Percentiles rank a stretch among this genome's conserved stretches.
phyloP scores from a whole-genome alignment of 2,113 vertebrate species.

The Choloepus hoffmanni region DNA sequence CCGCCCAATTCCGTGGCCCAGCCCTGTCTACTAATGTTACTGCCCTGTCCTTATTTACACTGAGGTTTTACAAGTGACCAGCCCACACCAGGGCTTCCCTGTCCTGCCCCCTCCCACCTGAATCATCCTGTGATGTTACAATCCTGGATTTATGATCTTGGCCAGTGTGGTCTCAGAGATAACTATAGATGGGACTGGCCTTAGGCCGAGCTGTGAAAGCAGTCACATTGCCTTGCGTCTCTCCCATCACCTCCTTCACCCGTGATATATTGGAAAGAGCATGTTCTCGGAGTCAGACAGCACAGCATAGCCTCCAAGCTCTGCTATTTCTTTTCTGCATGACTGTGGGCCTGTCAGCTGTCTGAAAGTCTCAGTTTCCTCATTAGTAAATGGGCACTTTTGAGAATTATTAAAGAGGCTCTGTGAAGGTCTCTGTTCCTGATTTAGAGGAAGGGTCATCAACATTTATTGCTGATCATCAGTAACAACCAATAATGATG shows the following conservation, averaged over 20 bases:
- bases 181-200: neutral
- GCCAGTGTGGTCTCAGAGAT: slow-evolving; percentile 46
- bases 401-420: neutral
- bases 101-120: slow-evolving; percentile 59
- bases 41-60: slow-evolving; percentile 76
- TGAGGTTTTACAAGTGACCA: slow-evolving; percentile 70
- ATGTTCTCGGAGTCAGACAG: neutral
- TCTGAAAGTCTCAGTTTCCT: neutral
- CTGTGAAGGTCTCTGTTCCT: neutral
- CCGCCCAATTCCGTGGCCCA: slow-evolving; percentile 57
- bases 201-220: neutral
- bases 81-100: slow-evolving; percentile 71
- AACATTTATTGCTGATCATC: neutral
- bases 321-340: neutral
- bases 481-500: neutral
- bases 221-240: neutral
- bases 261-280: neutral
- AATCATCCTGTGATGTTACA: slow-evolving; percentile 75
- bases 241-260: neutral
- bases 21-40: slow-evolving; percentile 70
- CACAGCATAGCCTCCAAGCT: neutral
- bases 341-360: neutral
- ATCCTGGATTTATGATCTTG: slow-evolving; percentile 33
- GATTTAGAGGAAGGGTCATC: neutral
- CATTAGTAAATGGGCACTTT: neutral